A percentile compares a stretch with the other conserved stretches of the same genome.
Evolutionary conservation across 2,888 invertebrate genomes (phyloP).

Genomic region (Acrocyrtus sp.): DNA sequence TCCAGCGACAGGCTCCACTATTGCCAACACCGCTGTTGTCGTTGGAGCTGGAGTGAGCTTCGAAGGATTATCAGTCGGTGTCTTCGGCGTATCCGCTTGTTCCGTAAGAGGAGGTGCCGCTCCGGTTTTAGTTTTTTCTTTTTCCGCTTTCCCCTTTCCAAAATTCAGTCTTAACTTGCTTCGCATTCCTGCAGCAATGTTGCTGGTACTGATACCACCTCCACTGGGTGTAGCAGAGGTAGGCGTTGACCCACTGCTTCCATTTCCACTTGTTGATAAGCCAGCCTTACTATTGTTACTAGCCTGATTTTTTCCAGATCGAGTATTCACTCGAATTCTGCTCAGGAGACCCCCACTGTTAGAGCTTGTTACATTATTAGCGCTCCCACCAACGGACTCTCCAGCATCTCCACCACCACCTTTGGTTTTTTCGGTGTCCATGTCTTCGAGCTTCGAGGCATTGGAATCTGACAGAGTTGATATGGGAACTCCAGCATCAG

Average conservation of each 20-base stretch:
- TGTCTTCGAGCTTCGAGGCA: neutral
- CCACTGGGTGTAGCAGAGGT: neutral
- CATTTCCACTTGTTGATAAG: conserved; percentile 15
- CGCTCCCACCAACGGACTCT: neutral
- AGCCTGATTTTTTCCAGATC: conserved; percentile 38
- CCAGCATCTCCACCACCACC: conserved; percentile 11
- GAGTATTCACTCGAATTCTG: conserved; percentile 49
- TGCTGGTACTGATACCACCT: conserved; percentile 31
- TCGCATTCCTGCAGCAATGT: conserved; percentile 54
- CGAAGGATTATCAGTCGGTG: conserved; percentile 18
- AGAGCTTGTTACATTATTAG: conserved; percentile 4
- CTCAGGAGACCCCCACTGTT: conserved; percentile 36
- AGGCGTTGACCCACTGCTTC: conserved; percentile 4
- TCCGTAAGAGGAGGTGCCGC: conserved; percentile 25
- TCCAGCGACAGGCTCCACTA: conserved; percentile 19
- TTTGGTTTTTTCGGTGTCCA: conserved; percentile 17
- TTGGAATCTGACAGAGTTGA: conserved; percentile 20
- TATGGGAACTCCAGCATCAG: conserved; percentile 30
- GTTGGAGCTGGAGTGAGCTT: conserved; percentile 1
- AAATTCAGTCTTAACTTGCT: conserved; percentile 58
- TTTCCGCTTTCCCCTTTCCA: conserved; percentile 52
- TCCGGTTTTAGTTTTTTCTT: conserved; percentile 48
- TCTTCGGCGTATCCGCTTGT: conserved; percentile 37
- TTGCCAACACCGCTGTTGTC: neutral
- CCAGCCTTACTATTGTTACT: conserved; percentile 21